phyloP scores from a whole-genome alignment of 2,113 vertebrate species.

The Ameiurus melas region DNA sequence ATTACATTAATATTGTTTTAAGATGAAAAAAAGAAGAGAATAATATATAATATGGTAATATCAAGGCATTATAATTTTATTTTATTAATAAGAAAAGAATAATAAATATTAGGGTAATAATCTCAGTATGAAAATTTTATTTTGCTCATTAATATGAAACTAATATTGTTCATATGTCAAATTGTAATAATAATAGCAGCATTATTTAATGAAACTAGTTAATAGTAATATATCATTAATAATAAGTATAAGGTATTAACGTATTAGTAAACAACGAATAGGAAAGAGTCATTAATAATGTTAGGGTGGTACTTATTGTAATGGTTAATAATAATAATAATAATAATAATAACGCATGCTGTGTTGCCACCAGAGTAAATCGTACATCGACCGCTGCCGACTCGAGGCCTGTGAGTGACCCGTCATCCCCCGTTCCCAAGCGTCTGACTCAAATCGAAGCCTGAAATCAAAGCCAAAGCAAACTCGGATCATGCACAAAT shows the following conservation, averaged over 20 bases:
- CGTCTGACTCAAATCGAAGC: background rate
- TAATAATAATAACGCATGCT: background rate
- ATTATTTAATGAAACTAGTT: no score
- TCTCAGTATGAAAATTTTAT: no score
- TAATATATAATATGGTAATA: background rate
- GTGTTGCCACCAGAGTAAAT: background rate
- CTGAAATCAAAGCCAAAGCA: background rate
- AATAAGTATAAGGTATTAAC: no score
- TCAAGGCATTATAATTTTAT: background rate
- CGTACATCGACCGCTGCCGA: background rate
- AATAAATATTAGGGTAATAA: no score
- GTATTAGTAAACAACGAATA: no score
- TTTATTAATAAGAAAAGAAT: background rate
- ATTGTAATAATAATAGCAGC: no score
- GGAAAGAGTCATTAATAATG: no score
- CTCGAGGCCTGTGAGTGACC: background rate
- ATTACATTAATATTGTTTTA: background rate
- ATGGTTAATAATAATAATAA: background rate
- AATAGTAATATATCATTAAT: no score
- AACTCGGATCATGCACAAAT: background rate
- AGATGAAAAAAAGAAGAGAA: background rate
- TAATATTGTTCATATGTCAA: no score
- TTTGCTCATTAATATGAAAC: no score
- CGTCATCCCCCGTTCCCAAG: background rate
- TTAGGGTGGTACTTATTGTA: no score